These are phyloP conservation scores for Euleptes europaea DNA, from an alignment of 2,113 vertebrate species.

Conservation along the genomic window DNA sequence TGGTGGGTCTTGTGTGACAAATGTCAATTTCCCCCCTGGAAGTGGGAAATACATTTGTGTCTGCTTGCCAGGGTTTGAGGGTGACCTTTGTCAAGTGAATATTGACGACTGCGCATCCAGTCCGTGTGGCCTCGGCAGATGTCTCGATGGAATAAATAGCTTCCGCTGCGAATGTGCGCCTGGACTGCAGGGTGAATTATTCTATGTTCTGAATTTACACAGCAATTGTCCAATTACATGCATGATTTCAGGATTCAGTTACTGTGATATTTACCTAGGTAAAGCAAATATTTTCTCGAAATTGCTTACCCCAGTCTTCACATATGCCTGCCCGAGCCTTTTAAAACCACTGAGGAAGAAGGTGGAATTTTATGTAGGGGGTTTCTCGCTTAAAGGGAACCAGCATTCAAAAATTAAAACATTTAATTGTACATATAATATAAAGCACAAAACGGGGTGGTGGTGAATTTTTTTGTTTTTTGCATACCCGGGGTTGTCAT, in stretches of 20 bases:
- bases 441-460: neutral
- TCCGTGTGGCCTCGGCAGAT: slow-evolving; percentile 83
- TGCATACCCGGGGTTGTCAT: neutral
- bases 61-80: slow-evolving; percentile 81
- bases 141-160: slow-evolving; percentile 75
- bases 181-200: slow-evolving; percentile 79
- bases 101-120: slow-evolving; percentile 80
- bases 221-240: slow-evolving; percentile 6
- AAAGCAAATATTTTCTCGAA: neutral
- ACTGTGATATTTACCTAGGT: neutral
- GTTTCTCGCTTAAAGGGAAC: neutral
- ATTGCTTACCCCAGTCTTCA: neutral
- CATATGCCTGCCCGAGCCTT: neutral
- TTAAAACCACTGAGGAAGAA: neutral
- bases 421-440: neutral
- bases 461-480: neutral
- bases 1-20: slow-evolving; percentile 81
- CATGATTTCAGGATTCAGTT: slow-evolving; percentile 1
- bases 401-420: neutral
- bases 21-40: slow-evolving; percentile 72
- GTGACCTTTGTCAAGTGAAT: slow-evolving; percentile 79
- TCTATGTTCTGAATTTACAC: slow-evolving; percentile 11
- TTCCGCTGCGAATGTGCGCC: slow-evolving; percentile 85
- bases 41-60: slow-evolving; percentile 80
- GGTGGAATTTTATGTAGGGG: neutral